Conservation (phyloP, 2,888 invertebrate genomes). For the Zeuzera pyrina region DNA sequence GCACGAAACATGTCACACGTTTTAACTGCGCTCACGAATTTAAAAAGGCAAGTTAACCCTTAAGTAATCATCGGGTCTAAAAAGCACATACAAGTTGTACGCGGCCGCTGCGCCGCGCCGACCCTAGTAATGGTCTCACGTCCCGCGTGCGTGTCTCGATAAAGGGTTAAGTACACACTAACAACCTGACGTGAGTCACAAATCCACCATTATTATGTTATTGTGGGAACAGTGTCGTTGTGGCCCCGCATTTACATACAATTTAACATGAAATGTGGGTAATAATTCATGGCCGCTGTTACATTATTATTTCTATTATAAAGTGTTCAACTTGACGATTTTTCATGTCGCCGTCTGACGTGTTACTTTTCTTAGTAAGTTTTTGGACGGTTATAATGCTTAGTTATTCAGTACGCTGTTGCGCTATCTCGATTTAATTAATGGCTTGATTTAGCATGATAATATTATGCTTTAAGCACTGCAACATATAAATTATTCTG, state of each 20-base stretch:
- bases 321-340: constrained; percentile 58
- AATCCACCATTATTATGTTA: constrained; percentile 72
- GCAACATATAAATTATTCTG: no score
- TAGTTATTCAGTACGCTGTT: neutral
- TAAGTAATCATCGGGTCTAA: constrained; percentile 14
- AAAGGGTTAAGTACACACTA: constrained; percentile 72
- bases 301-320: constrained; percentile 68
- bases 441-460: constrained; percentile 38
- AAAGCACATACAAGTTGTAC: constrained; percentile 30
- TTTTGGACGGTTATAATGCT: neutral
- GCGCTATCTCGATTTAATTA: constrained; percentile 34
- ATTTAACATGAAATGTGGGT: constrained; percentile 71
- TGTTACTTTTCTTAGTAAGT: constrained; percentile 40
- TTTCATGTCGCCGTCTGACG: constrained; percentile 52
- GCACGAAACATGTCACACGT: constrained; percentile 34
- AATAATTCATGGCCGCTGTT: constrained; percentile 64
- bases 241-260: constrained; percentile 68
- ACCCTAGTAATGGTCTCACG: constrained; percentile 68
- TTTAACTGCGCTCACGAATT: constrained; percentile 40
- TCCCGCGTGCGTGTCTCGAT: constrained; percentile 69
- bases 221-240: constrained; percentile 67
- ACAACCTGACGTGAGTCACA: constrained; percentile 72
- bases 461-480: no score
- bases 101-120: constrained; percentile 23
- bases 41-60: constrained; percentile 18